These are phyloP conservation scores for Excalfactoria chinensis DNA, from an alignment of 2,113 vertebrate species.

Conservation along the genomic window DNA sequence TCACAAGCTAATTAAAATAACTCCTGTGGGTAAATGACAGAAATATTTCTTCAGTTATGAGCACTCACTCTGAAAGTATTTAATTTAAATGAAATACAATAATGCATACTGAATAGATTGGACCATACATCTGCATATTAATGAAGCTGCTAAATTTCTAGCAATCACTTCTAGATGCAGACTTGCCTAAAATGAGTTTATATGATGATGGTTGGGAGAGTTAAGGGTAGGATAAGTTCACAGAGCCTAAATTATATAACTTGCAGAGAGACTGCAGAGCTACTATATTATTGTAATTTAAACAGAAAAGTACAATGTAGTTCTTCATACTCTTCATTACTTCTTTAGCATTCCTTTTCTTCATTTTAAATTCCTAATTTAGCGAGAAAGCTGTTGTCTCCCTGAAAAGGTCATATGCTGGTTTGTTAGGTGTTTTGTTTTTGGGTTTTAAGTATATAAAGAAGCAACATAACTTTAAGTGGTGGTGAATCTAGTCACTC, in stretches of 20 bases:
- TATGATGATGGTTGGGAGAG: neutral
- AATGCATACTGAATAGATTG: slow-evolving; percentile 57
- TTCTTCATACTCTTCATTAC: neutral
- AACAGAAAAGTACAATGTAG: neutral
- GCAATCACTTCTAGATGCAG: slow-evolving; percentile 28
- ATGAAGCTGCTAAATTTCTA: slow-evolving; percentile 42
- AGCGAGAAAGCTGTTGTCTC: neutral
- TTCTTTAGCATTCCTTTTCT: neutral
- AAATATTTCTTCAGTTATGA: slow-evolving; percentile 55
- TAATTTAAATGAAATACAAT: slow-evolving; percentile 67
- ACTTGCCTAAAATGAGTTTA: slow-evolving; percentile 16
- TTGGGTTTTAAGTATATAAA: neutral
- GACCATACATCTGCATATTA: slow-evolving; percentile 51
- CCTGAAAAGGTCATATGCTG: neutral
- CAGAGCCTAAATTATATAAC: slow-evolving; percentile 21
- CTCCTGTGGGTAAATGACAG: slow-evolving; percentile 60
- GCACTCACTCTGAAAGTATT: slow-evolving; percentile 40
- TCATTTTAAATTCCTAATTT: neutral
- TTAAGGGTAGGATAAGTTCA: slow-evolving; percentile 14
- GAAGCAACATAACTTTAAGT: neutral
- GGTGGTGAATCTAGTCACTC: neutral
- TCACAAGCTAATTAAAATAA: slow-evolving; percentile 71
- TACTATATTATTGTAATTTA: neutral
- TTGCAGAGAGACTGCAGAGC: neutral
- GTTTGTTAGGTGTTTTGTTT: neutral